Base-by-base conservation (phyloP, 1,140 invertebrate species). In the Drosophila triauraria region DNA sequence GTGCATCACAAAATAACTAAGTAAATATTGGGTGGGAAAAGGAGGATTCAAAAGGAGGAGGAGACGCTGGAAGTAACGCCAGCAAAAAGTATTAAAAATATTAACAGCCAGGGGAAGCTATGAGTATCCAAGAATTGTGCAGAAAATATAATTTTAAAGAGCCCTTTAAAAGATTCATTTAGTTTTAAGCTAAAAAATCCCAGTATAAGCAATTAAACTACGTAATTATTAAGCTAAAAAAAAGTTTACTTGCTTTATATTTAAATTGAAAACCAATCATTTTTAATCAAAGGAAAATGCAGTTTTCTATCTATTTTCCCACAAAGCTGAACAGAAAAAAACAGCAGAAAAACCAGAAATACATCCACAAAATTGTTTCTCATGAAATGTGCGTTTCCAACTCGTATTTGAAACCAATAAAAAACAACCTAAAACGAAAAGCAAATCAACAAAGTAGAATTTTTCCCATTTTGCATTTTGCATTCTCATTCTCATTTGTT, bases 1-100 rank as follows among this genome's bases (percentile, higher is more conserved):
- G 57, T 61, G 56, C 62, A 44, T 64, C 43, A 23, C 57, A 62
- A 64, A 64, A 60, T 64, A 64, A 61, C 54, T 43, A 32, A 64
- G 27, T 64, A 61, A 64, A 61, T 64, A 64, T 64, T 63, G 35
- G 35, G 4, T 2, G 13, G 17, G n/a, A 2, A 30, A 38, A n/a
- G 13, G n/a, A 7, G 20, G 30, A 38, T 54, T 15, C 20, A 40
- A 17, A 17, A 27, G 17, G 8, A 6, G 9, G 10, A 25, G 7
- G n/a, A 9, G 17, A 27, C 20, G 17, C 12, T 44, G 27, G 27
- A 30, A 30, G 27, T 30, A 30, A 27, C 27, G 9, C 8, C 17
- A 23, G 0, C 2, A 4, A 10, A 48, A n/a, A 56, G n/a, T 20
- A 38, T 13, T 38, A 40, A 42, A n/a, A n/a, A 42, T n/a, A 30